Evolutionary conservation across 2,888 invertebrate species (phyloP), one percentile per base, ranked within the genome.

Genomic region (Linnaemya tessellans): DNA sequence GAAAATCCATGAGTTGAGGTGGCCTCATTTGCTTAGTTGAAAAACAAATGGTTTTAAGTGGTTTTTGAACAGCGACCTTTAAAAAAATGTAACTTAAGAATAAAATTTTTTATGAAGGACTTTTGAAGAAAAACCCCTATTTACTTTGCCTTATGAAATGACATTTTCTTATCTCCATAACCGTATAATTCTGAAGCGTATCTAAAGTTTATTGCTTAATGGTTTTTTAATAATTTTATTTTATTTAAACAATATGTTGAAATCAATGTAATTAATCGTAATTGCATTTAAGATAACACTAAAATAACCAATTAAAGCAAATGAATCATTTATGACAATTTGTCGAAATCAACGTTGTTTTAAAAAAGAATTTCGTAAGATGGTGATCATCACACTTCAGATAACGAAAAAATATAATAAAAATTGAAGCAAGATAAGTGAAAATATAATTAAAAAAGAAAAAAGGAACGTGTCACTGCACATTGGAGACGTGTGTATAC

Each of bases 311-410:
- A 30, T 30, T 30, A 30, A 20, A 62, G 1, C 7, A 35, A 13
- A 30, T 71, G 43, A 71, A 46, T 71, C 71, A 71, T 13, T 15
- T 43, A 30, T 8, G 20, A 20, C 18, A 51, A 51, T 51, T 51
- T 20, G 1, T 20, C 9, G 10, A 51, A 20, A 51, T 46, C 18
- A 51, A 7, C 0, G 5, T n/a, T 20, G 18, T 1, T n/a, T n/a
- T n/a, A n/a, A n/a, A n/a, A 51, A 10, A 51, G n/a, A 51, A 54
- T 54, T 54, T 54, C 51, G 20, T 11, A 54, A 54, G 20, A 54
- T 54, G 9, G 20, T 54, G 22, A 10, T 22, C 11, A 54, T 11
- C 18, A 9, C 22, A n/a, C 5, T 46, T 46, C 15, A 46, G 46
- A 54, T 22, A 22, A 11, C 51, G 18, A 22, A 18, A 49, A 18